Evolutionary conservation across 2,888 invertebrate species (phyloP), one percentile per base, ranked within the genome.

Genomic region (Ceratothoa steindachneri): DNA sequence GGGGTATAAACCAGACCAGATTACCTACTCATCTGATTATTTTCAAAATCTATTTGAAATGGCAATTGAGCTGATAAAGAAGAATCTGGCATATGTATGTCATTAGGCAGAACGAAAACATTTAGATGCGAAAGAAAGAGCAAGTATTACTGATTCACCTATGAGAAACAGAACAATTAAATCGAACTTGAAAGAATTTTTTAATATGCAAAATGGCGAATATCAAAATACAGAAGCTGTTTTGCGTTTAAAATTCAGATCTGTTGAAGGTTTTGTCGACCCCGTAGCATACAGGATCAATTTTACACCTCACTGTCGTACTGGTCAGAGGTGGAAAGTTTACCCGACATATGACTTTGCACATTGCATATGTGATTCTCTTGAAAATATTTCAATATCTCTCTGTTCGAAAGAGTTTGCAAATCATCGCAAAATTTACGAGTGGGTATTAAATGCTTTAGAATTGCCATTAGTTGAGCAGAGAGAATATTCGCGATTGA

Each of bases 1-100:
- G 2, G 67, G 65, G 2, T 70, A 70, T 15, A 24, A 19, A n/a
- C 70, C 68, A 2, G 12, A 28, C n/a, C 3, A n/a, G 0, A 67
- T 73, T 27, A 60, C 73, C 1, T 66, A 51, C n/a, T 65, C 76
- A 24, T 76, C 76, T 0, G 71, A 76, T 64, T 76, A 73, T 51
- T 76, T 76, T 69, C 67, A 67, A 19, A 22, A 41, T 7, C 30
- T 76, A n/a, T 55, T 70, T 29, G 0, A 41, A 7, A 51, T 30
- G 41, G 76, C 76, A 0, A 19, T 67, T n/a, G 7, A 9, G 9
- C 24, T 76, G 66, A 73, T 76, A 28, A n/a, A 60, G 30, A 19
- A 51, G 1, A 71, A 52, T 22, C 9, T 60, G 5, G 76, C 73
- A 0, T 76, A 67, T 30, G 76, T 76, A 5, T 76, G 76, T 22